These are phyloP conservation scores for Rosalia funebris DNA, from an alignment of 2,888 invertebrate species.

Conservation along the genomic window DNA sequence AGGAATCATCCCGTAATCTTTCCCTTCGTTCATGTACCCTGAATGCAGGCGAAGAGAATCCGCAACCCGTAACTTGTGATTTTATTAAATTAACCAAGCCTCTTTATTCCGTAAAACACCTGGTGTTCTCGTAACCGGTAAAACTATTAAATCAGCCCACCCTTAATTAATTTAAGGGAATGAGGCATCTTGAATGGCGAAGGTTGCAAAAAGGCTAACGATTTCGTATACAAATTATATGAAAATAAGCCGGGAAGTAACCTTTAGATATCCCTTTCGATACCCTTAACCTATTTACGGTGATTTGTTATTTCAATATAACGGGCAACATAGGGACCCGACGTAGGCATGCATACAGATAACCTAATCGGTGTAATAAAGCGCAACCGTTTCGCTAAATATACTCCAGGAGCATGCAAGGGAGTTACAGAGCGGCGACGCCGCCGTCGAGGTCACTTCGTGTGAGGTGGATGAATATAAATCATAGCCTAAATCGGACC, in stretches of 20 bases:
- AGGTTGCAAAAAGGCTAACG: slow-evolving; percentile 27
- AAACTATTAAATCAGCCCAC: slow-evolving; percentile 8
- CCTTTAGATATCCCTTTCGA: slow-evolving; percentile 29
- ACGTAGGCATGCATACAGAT: slow-evolving; percentile 35
- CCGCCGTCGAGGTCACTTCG: slow-evolving; percentile 6
- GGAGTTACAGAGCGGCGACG: neutral
- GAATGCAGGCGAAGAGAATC: too few relatives aligned
- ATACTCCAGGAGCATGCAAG: slow-evolving; percentile 21
- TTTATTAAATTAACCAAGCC: neutral
- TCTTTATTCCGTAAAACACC: slow-evolving; percentile 2
- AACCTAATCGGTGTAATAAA: slow-evolving; percentile 34
- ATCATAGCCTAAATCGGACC: too few relatives aligned
- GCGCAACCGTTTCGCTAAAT: slow-evolving; percentile 28
- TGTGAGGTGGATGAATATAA: neutral
- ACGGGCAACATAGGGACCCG: slow-evolving; percentile 16
- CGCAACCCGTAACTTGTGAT: neutral
- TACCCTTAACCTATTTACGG: slow-evolving; percentile 33
- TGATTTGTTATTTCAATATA: slow-evolving; percentile 35
- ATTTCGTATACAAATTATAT: slow-evolving; percentile 29
- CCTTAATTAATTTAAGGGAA: slow-evolving; percentile 16
- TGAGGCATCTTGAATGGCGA: neutral
- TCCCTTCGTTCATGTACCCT: too few relatives aligned
- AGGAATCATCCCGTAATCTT: too few relatives aligned
- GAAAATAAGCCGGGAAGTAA: slow-evolving; percentile 30
- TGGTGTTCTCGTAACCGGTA: slow-evolving; percentile 6